Evolutionary conservation across 2,888 invertebrate genomes (phyloP).

Genomic region (Agrotis clavis): DNA sequence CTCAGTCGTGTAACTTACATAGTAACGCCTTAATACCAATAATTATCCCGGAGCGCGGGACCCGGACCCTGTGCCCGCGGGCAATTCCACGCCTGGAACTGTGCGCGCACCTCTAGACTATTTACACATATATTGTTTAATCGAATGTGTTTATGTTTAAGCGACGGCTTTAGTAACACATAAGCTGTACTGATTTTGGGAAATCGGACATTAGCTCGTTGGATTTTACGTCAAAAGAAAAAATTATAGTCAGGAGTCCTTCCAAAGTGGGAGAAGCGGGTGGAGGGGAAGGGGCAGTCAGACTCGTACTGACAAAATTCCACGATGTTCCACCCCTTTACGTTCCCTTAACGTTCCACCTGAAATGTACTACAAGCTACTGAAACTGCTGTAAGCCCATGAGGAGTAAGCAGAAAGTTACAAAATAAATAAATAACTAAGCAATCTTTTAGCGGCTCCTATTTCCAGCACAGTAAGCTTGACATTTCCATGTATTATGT

Average conservation of each 20-base stretch:
- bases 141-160: constrained; percentile 22
- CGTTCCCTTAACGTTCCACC: no score
- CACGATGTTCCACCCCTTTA: no score
- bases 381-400: neutral
- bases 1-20: constrained; percentile 35
- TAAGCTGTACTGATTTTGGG: neutral
- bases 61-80: constrained; percentile 11
- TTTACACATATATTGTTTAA: constrained; percentile 27
- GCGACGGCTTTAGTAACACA: neutral
- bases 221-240: neutral
- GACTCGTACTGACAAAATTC: no score
- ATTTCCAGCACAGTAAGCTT: constrained; percentile 4
- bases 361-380: neutral
- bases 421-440: constrained; percentile 3
- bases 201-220: neutral
- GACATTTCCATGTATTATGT: constrained; percentile 27
- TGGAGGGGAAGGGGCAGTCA: no score
- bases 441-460: neutral
- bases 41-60: constrained; percentile 22
- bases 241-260: neutral
- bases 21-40: constrained; percentile 42
- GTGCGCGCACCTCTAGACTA: constrained; percentile 22
- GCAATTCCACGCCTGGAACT: constrained; percentile 11
- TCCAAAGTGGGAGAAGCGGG: no score
- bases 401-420: neutral